phyloP scores from a whole-genome alignment of 2,888 invertebrate genomes.

The Epistrophe eligans region DNA sequence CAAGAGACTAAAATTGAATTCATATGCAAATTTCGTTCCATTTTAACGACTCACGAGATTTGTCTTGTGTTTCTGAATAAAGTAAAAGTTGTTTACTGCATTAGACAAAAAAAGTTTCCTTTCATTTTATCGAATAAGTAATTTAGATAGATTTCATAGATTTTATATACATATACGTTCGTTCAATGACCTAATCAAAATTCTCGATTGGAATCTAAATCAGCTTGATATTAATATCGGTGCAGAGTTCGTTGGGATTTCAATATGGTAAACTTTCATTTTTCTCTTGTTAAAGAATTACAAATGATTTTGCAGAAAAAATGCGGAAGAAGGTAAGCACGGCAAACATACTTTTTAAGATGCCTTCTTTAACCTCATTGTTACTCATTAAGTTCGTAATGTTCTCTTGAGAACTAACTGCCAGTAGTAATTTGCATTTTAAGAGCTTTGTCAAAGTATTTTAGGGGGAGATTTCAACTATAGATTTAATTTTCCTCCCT shows the following conservation, averaged over 20 bases:
- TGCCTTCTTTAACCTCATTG: slow-evolving; percentile 10
- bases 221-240: slow-evolving; percentile 51
- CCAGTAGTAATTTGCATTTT: slow-evolving; percentile 28
- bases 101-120: slow-evolving; percentile 17
- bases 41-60: slow-evolving; percentile 45
- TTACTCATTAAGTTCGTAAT: background rate
- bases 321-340: too few relatives aligned
- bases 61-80: slow-evolving; percentile 49
- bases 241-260: slow-evolving; percentile 18
- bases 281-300: slow-evolving; percentile 41
- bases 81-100: slow-evolving; percentile 58
- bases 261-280: slow-evolving; percentile 51
- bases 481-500: background rate
- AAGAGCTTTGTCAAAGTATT: background rate
- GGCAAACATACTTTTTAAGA: slow-evolving; percentile 9
- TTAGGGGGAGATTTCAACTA: background rate
- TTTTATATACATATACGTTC: slow-evolving; percentile 9
- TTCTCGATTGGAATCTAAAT: slow-evolving; percentile 30
- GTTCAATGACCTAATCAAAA: slow-evolving; percentile 22
- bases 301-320: slow-evolving; percentile 28
- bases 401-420: slow-evolving; percentile 6
- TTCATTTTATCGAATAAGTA: slow-evolving; percentile 26
- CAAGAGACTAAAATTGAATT: slow-evolving; percentile 41
- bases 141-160: slow-evolving; percentile 38
- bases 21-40: slow-evolving; percentile 67